Evolutionary conservation across 2,113 vertebrate species (phyloP).

Genomic region (Labeo rohita): DNA sequence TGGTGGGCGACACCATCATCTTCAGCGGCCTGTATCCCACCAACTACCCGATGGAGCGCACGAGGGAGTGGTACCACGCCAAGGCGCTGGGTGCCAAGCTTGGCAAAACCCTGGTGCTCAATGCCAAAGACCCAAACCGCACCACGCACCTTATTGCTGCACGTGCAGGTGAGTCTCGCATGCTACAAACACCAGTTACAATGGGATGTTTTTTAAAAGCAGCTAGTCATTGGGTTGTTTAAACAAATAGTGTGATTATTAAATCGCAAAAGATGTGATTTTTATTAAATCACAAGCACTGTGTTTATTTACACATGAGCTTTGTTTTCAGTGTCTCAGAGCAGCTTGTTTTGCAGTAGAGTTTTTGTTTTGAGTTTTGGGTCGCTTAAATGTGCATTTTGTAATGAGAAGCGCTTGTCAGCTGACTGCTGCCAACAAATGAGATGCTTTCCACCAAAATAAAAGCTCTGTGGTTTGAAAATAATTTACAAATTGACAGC

Average conservation of each 20-base stretch:
- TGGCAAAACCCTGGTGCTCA: conserved; percentile 80
- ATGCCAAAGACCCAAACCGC: conserved; percentile 78
- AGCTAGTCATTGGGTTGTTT: background rate
- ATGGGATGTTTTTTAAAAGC: background rate
- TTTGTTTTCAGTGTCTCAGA: too few relatives aligned
- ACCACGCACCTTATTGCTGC: conserved; percentile 93
- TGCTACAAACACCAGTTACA: background rate
- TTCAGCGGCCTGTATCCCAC: conserved; percentile 97
- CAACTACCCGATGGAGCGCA: conserved; percentile 92
- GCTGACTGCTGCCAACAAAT: too few relatives aligned
- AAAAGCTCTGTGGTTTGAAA: too few relatives aligned
- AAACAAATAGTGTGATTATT: background rate
- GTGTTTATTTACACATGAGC: too few relatives aligned
- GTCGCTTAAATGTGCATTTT: too few relatives aligned
- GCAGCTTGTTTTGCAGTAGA: too few relatives aligned
- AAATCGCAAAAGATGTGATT: too few relatives aligned
- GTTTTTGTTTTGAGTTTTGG: too few relatives aligned
- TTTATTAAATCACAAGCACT: too few relatives aligned
- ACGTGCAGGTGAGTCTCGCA: conserved; percentile 81
- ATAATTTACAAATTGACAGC: too few relatives aligned
- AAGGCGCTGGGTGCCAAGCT: conserved; percentile 90
- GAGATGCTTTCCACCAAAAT: too few relatives aligned
- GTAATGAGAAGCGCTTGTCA: too few relatives aligned
- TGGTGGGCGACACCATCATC: conserved; percentile 83
- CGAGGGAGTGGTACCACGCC: conserved; percentile 91